Evolutionary conservation across 1,140 invertebrate genomes (phyloP).

Genomic region (Halictus rubicundus): DNA sequence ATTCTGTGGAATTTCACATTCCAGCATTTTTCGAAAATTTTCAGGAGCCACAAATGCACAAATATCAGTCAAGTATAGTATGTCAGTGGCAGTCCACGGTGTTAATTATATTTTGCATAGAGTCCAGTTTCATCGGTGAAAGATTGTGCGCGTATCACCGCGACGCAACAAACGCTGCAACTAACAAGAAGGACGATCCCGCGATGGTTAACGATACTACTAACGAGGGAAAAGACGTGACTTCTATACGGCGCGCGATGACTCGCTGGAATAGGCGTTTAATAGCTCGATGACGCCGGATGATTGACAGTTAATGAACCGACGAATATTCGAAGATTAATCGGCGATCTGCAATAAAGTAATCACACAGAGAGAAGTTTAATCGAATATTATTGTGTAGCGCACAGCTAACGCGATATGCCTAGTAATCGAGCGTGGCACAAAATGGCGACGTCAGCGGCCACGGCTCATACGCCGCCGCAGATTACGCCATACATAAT

Average conservation of each 20-base stretch:
- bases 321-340: constrained; percentile 56
- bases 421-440: constrained; percentile 68
- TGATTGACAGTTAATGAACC: constrained; percentile 60
- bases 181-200: neutral
- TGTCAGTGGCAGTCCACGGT: no score
- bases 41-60: no score
- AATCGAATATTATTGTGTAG: constrained; percentile 50
- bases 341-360: constrained; percentile 55
- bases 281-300: constrained; percentile 48
- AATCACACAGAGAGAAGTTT: constrained; percentile 46
- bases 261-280: constrained; percentile 49
- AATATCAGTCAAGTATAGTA: no score
- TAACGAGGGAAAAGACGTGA: constrained; percentile 36
- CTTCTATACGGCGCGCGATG: constrained; percentile 31
- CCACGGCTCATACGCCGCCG: constrained; percentile 60
- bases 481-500: neutral
- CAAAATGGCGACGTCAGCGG: constrained; percentile 74
- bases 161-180: neutral
- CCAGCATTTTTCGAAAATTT: no score
- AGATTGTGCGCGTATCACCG: neutral
- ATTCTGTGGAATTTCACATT: no score
- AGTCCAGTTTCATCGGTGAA: no score
- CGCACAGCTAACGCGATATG: constrained; percentile 35
- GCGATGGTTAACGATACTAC: neutral
- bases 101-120: no score